phyloP scores from a whole-genome alignment of 2,797 vertebrate species.

The Carduelis carduelis region DNA sequence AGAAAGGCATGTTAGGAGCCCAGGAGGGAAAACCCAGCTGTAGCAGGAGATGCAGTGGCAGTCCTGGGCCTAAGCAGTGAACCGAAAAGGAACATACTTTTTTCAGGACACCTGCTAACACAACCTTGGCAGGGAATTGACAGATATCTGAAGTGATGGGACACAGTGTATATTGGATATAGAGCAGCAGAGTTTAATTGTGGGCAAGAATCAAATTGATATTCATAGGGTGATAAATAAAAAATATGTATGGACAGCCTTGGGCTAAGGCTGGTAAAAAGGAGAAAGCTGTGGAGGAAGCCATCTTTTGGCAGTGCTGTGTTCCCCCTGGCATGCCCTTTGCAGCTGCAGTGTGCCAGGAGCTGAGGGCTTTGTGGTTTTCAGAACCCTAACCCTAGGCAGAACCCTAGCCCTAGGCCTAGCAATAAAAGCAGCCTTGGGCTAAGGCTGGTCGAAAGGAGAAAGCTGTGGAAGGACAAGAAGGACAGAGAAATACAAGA shows the following conservation, averaged over 20 bases:
- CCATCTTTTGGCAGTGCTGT: too few relatives aligned
- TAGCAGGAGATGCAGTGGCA: background rate
- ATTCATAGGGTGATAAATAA: conserved; percentile 61
- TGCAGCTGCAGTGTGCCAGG: too few relatives aligned
- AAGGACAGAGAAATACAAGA: background rate
- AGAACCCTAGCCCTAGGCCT: too few relatives aligned
- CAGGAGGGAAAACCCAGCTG: background rate
- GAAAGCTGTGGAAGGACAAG: too few relatives aligned
- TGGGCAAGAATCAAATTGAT: conserved; percentile 55
- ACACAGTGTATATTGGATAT: background rate
- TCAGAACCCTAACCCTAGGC: too few relatives aligned
- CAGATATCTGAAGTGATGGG: background rate
- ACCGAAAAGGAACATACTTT: background rate
- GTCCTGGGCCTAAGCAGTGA: background rate
- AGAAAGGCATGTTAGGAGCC: background rate
- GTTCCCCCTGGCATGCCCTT: too few relatives aligned
- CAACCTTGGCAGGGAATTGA: background rate
- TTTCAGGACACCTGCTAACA: background rate
- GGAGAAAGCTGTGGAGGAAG: too few relatives aligned
- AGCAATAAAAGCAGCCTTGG: too few relatives aligned
- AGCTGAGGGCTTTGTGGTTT: too few relatives aligned
- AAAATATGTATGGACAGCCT: conserved; percentile 28
- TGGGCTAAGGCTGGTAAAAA: too few relatives aligned
- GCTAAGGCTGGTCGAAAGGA: too few relatives aligned
- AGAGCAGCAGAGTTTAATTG: conserved; percentile 44